phyloP scores from a whole-genome alignment of 2,797 vertebrate species.

The Hyperoplus lanceolatus region DNA sequence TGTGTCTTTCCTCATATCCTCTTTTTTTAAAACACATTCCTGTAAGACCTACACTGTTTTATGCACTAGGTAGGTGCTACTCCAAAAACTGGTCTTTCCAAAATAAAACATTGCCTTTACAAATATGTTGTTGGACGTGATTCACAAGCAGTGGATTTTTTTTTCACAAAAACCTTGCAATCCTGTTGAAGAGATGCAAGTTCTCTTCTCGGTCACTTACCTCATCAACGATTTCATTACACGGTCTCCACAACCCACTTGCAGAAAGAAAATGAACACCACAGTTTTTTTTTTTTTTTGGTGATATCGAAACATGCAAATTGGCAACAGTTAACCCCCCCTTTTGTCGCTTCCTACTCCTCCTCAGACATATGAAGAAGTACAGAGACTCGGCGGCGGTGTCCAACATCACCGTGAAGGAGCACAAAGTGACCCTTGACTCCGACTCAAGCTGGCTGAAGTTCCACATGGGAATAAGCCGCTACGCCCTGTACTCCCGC shows the following conservation, averaged over 20 bases:
- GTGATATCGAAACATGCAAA: background rate
- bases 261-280: background rate
- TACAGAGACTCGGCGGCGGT: constrained; percentile 75
- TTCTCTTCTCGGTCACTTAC: background rate
- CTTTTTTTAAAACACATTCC: constrained; percentile 25
- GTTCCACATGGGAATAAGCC: constrained; percentile 93
- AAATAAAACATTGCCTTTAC: constrained; percentile 32
- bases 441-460: constrained; percentile 91
- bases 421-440: constrained; percentile 81
- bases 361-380: constrained; percentile 81
- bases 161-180: background rate
- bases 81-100: constrained; percentile 3
- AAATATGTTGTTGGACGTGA: constrained; percentile 21
- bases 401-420: constrained; percentile 76
- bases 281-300: background rate
- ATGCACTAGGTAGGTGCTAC: background rate
- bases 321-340: background rate
- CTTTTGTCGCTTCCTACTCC: too few relatives aligned
- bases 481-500: constrained; percentile 89
- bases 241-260: background rate
- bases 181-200: background rate
- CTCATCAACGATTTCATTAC: constrained; percentile 8
- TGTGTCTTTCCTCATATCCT: constrained; percentile 2
- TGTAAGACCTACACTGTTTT: constrained; percentile 21
- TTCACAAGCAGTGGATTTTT: constrained; percentile 7